Evolutionary conservation across 2,888 invertebrate species (phyloP).

Genomic region (Xestia xanthographa): DNA sequence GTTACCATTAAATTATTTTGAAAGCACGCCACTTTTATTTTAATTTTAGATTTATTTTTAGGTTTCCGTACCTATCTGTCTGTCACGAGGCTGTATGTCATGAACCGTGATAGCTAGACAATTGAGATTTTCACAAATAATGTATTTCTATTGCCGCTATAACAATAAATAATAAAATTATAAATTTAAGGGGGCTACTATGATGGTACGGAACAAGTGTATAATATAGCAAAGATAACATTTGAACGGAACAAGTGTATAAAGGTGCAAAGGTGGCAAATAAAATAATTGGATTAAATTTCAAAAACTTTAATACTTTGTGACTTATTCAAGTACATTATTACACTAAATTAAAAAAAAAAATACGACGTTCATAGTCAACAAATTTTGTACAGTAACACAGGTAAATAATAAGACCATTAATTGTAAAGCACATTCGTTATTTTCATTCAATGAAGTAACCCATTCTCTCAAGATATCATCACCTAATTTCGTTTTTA

Average conservation of each 20-base stretch:
- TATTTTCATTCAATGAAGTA: background rate
- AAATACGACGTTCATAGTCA: background rate
- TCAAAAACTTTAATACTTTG: slow-evolving; percentile 26
- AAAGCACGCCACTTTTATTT: background rate
- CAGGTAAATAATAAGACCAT: background rate
- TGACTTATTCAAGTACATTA: slow-evolving; percentile 22
- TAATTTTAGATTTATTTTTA: background rate
- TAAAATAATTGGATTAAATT: background rate
- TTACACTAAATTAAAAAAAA: background rate
- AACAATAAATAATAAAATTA: too few relatives aligned
- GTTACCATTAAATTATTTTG: slow-evolving; percentile 18
- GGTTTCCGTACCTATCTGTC: too few relatives aligned
- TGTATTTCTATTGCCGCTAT: too few relatives aligned
- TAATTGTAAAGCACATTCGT: background rate
- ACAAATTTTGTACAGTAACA: slow-evolving; percentile 1
- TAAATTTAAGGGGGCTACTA: too few relatives aligned
- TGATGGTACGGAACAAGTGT: background rate
- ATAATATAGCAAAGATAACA: background rate
- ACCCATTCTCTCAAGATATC: background rate
- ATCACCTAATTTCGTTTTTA: background rate
- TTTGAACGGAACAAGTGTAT: too few relatives aligned
- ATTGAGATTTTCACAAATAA: too few relatives aligned
- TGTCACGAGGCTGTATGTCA: too few relatives aligned
- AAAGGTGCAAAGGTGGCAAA: too few relatives aligned
- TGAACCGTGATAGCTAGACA: too few relatives aligned